These are phyloP conservation scores for Cuculus canorus DNA, from an alignment of 2,797 vertebrate species.

Conservation along the genomic window DNA sequence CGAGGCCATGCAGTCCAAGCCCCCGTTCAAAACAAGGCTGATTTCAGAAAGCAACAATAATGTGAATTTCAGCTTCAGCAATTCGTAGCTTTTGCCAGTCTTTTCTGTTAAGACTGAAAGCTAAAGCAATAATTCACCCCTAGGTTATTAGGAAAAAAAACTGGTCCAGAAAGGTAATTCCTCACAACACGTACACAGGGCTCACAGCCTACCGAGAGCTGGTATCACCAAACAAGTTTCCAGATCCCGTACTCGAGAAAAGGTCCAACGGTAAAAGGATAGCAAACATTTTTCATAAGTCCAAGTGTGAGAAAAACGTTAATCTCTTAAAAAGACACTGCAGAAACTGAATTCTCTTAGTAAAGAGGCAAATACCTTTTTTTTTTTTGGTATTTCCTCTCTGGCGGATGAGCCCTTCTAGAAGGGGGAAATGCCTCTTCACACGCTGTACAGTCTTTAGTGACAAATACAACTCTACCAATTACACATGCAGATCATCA, in stretches of 20 bases:
- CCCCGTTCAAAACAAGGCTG: neutral
- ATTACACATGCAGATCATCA: neutral
- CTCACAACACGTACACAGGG: accelerated
- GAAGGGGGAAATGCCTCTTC: neutral
- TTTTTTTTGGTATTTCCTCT: neutral
- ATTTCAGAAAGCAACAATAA: neutral
- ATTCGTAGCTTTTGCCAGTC: neutral
- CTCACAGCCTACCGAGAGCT: neutral
- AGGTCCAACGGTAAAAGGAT: neutral
- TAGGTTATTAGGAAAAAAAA: neutral
- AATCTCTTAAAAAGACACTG: neutral
- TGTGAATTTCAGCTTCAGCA: neutral
- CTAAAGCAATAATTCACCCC: neutral
- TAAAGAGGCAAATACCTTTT: neutral
- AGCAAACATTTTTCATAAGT: neutral
- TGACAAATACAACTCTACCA: neutral
- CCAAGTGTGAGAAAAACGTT: neutral
- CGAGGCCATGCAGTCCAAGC: neutral
- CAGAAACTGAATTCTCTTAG: neutral
- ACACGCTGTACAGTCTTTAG: neutral
- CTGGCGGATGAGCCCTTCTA: neutral
- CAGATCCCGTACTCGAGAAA: neutral
- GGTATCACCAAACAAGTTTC: neutral
- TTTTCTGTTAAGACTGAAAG: neutral
- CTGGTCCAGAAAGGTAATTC: neutral